Evolutionary conservation across 2,888 invertebrate genomes (phyloP).

Genomic region (Agriopis leucophaearia): DNA sequence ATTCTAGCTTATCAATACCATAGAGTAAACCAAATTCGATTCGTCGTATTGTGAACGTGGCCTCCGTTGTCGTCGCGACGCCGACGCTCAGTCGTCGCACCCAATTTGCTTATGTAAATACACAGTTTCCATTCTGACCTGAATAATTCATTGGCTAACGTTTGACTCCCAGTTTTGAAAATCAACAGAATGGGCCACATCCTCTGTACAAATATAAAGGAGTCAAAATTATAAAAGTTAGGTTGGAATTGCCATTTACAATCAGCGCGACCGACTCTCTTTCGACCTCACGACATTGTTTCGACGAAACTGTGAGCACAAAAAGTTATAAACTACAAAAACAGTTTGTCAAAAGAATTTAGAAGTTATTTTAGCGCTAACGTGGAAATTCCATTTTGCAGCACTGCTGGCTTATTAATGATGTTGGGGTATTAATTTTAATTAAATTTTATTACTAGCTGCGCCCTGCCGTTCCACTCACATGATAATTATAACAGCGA

Average conservation of each 20-base stretch:
- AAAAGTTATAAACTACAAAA: too few species aligned
- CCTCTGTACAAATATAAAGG: constrained; percentile 69
- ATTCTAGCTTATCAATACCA: constrained; percentile 36
- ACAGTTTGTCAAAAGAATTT: too few species aligned
- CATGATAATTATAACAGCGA: too few species aligned
- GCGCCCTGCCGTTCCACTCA: too few species aligned
- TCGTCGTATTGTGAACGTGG: constrained; percentile 51
- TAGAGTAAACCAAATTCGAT: constrained; percentile 42
- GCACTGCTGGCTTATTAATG: too few species aligned
- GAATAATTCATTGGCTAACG: constrained; percentile 82
- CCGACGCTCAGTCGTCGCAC: constrained; percentile 68
- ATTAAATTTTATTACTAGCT: too few species aligned
- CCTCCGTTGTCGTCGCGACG: constrained; percentile 52
- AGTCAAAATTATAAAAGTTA: constrained; percentile 67
- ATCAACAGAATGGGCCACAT: constrained; percentile 68
- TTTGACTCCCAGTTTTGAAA: constrained; percentile 81
- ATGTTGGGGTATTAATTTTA: too few species aligned
- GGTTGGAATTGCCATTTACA: not conserved
- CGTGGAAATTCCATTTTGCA: too few species aligned
- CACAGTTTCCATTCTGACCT: constrained; percentile 81
- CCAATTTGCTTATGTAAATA: constrained; percentile 86
- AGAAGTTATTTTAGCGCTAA: too few species aligned
- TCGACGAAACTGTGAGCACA: too few species aligned
- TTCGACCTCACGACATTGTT: too few species aligned
- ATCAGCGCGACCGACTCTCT: not conserved